Evolutionary conservation across 2,797 vertebrate genomes (phyloP).

Genomic region (Myoxocephalus aenaeus): DNA sequence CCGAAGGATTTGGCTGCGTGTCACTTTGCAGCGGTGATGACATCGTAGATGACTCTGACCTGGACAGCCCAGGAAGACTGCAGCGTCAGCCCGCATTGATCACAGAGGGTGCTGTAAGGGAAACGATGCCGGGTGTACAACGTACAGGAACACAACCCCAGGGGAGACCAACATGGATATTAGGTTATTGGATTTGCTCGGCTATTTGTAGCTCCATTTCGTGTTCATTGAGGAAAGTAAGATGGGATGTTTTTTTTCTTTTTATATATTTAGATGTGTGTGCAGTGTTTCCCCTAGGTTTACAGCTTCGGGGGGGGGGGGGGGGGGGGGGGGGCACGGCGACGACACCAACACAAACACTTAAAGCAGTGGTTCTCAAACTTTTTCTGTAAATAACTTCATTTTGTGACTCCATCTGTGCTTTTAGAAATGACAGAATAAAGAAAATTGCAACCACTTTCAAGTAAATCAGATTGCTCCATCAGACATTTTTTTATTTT

Average conservation of each 20-base stretch:
- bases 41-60: conserved; percentile 48
- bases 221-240: not conserved
- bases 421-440: no score
- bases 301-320: no score
- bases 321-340: no score
- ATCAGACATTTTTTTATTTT: no score
- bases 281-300: no score
- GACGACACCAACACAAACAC: no score
- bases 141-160: conserved; percentile 13
- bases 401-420: no score
- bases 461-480: no score
- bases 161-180: conserved; percentile 2
- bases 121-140: conserved; percentile 2
- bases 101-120: conserved; percentile 3
- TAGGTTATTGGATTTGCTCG: not conserved
- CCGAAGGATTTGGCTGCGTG: conserved; percentile 25
- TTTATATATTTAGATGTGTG: no score
- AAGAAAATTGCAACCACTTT: no score
- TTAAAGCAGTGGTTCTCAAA: no score
- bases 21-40: conserved; percentile 50
- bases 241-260: not conserved
- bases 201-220: not conserved
- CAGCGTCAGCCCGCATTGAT: conserved; percentile 61
- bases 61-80: conserved; percentile 28
- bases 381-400: no score